Evolutionary conservation across 2,113 vertebrate genomes (phyloP), one percentile per base, ranked within the genome.

Genomic region (Aix galericulata): DNA sequence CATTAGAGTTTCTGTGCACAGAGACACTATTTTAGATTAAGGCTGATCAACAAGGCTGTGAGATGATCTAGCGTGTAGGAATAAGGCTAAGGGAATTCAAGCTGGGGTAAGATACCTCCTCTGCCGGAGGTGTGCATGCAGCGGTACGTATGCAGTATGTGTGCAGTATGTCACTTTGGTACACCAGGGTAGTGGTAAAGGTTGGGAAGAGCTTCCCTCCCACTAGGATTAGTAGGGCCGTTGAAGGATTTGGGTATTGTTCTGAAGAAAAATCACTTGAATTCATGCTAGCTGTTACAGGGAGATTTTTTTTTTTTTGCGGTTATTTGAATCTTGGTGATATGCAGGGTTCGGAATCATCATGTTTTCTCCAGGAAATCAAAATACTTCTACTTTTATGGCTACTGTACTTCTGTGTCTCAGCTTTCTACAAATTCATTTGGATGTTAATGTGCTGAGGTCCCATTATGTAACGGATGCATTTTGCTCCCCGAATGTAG

Each of bases 21-120:
- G 56, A 36, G 18, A 48, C 9, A 4, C 14, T 66, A 12, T 36
- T 86, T 44, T 52, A 46, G 27, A 56, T 60, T 62, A 50, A 50
- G 72, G 59, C 25, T 46, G 52, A 14, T 50, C n/a, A 36, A 8
- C 72, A 59, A 15, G 38, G 17, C 26, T 12, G 16, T 48, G 48
- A n/a, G 46, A 10, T 50, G 46, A n/a, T 42, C 13, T 50, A 2
- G 18, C 1, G 0, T 27, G 55, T 2, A n/a, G 55, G n/a, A n/a
- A 34, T 32, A 44, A 40, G 12, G 21, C 13, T 42, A 69, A 67
- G 27, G 12, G 17, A 56, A 22, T 17, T 55, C 11, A 53, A 32
- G 4, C 5, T 17, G 0, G 1, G 38, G 17, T 3, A n/a, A 84
- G 4, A 4, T 27, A 27, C 34, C 31, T 66, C 16, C 36, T 91